These are phyloP conservation scores for Entomobrya proxima DNA, from an alignment of 2,888 invertebrate species.

Conservation along the genomic window DNA sequence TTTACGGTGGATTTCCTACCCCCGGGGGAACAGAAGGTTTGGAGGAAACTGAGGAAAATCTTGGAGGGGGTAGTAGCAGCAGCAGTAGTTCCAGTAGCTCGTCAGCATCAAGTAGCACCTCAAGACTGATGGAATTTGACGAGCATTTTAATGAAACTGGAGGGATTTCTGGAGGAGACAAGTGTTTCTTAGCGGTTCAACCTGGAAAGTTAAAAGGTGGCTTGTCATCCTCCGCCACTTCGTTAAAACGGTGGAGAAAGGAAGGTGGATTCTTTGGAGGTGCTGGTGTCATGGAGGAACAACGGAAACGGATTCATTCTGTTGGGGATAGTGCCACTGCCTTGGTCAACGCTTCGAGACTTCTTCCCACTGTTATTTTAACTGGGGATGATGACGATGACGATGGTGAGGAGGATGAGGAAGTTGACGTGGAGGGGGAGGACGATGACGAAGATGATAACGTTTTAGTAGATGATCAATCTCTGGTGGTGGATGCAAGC, in stretches of 20 bases:
- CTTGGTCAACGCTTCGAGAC: neutral
- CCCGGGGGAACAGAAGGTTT: neutral
- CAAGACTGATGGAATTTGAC: conserved; percentile 18
- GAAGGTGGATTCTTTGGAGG: neutral
- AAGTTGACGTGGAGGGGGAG: no score
- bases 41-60: no score
- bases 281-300: neutral
- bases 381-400: neutral
- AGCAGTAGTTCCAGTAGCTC: conserved; percentile 4
- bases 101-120: neutral
- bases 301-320: neutral
- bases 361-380: neutral
- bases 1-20: conserved; percentile 18
- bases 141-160: no score
- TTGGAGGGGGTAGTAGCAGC: neutral
- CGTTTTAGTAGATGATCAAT: neutral
- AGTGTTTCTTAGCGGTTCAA: no score
- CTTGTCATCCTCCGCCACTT: no score
- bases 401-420: neutral
- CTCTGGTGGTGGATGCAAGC: no score
- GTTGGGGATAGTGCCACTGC: neutral
- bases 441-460: neutral
- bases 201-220: no score
- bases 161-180: neutral
- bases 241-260: no score